phyloP scores from a whole-genome alignment of 2,888 invertebrate genomes.

The Autographa pulchrina region DNA sequence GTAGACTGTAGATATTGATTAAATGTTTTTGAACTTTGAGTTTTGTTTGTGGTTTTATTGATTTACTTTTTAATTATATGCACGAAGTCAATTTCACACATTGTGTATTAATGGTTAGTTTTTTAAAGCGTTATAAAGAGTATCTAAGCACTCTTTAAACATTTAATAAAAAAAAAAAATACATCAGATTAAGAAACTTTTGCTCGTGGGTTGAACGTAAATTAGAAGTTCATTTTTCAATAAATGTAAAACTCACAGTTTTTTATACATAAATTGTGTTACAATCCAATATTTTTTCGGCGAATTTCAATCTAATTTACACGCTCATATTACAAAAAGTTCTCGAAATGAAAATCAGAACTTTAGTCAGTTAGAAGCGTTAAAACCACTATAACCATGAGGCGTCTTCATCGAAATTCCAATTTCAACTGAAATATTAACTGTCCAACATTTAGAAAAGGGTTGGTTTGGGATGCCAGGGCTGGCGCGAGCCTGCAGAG shows the following conservation, averaged over 20 bases:
- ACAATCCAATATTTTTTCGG: not conserved
- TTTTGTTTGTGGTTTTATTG: no score
- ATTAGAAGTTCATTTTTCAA: no score
- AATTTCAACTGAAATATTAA: constrained; percentile 67
- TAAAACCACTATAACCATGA: constrained; percentile 53
- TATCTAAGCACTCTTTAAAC: no score
- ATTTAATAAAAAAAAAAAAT: no score
- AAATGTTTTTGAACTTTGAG: not conserved
- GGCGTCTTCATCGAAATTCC: constrained; percentile 63
- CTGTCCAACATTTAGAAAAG: constrained; percentile 67
- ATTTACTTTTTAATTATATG: no score
- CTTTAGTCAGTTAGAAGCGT: constrained; percentile 33
- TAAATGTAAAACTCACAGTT: no score
- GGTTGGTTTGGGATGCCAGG: constrained; percentile 52
- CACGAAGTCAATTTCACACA: no score
- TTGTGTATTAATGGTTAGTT: no score
- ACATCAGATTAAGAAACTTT: no score
- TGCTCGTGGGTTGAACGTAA: no score
- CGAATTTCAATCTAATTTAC: not conserved
- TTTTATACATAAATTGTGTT: not conserved
- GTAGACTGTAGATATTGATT: not conserved
- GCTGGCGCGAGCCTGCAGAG: constrained; percentile 23
- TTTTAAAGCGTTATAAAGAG: no score
- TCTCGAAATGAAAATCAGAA: constrained; percentile 31
- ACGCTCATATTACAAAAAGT: constrained; percentile 11